Conservation (phyloP, 2,797 vertebrate species). For the Myotis vivesi region DNA sequence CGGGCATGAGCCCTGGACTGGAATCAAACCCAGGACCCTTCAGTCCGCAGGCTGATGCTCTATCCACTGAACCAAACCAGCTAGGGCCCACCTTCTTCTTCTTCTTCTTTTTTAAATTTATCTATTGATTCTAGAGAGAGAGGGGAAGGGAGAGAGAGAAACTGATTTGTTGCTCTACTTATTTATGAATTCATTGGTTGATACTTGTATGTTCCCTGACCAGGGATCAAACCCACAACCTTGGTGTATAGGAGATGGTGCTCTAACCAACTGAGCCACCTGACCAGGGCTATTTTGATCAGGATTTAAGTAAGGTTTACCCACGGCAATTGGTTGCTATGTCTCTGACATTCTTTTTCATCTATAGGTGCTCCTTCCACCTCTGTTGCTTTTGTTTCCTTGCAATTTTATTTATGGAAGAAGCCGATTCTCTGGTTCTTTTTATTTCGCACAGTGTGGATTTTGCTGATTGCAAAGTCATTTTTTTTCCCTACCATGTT, state of each 20-base stretch:
- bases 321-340: not conserved
- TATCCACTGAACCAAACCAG: not conserved
- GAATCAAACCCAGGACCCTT: no score
- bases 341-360: not conserved
- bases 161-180: not conserved
- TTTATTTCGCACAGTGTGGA: not conserved
- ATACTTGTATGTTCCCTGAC: not conserved
- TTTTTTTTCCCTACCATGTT: not conserved
- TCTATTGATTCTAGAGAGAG: not conserved
- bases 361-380: not conserved
- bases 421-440: not conserved
- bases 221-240: not conserved
- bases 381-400: not conserved
- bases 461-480: not conserved
- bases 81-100: not conserved
- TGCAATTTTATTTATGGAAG: not conserved
- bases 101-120: no score
- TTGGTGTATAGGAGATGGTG: not conserved
- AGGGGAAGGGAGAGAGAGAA: not conserved
- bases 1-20: no score
- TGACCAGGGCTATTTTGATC: not conserved
- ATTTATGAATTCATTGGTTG: not conserved
- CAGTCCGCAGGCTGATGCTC: not conserved
- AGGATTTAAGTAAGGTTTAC: not conserved
- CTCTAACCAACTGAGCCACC: not conserved